A percentile compares a stretch with the other conserved stretches of the same genome.
Evolutionary conservation across 2,797 vertebrate genomes (phyloP).

Genomic region (Astyanax mexicanus): DNA sequence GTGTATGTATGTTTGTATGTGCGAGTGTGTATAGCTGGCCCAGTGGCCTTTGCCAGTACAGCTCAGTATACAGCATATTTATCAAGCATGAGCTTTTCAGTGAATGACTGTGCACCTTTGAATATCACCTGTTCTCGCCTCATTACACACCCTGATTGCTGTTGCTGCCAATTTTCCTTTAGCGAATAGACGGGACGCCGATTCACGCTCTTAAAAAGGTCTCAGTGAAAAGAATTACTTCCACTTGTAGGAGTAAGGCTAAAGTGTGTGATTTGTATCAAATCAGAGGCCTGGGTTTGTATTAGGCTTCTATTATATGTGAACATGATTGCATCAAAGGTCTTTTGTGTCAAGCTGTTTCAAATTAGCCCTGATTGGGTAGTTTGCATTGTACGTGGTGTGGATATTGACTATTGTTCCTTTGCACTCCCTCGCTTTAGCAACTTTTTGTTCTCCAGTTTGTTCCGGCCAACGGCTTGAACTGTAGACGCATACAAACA

Average conservation of each 20-base stretch:
- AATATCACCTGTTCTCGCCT: slow-evolving; percentile 9
- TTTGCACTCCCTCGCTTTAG: neutral
- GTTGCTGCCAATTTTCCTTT: neutral
- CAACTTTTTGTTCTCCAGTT: neutral
- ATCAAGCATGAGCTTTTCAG: neutral
- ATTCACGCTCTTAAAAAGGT: slow-evolving; percentile 10
- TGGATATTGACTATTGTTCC: neutral
- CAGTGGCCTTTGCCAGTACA: neutral
- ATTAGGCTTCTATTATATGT: neutral
- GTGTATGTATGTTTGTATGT: neutral
- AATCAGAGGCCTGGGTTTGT: neutral
- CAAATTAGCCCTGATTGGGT: slow-evolving; percentile 8
- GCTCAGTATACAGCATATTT: neutral
- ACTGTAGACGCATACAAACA: neutral
- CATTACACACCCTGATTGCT: slow-evolving; percentile 2
- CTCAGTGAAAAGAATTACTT: slow-evolving; percentile 9
- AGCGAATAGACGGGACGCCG: neutral
- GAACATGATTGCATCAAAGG: slow-evolving; percentile 10
- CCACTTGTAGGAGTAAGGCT: neutral
- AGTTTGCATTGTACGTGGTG: neutral
- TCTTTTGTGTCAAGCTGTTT: neutral
- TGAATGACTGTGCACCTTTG: slow-evolving; percentile 1
- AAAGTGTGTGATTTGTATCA: slow-evolving; percentile 1
- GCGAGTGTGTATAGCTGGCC: neutral
- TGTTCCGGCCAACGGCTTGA: neutral